These are phyloP conservation scores for Nilaparvata lugens DNA, from an alignment of 1,140 invertebrate genomes.

Conservation along the genomic window DNA sequence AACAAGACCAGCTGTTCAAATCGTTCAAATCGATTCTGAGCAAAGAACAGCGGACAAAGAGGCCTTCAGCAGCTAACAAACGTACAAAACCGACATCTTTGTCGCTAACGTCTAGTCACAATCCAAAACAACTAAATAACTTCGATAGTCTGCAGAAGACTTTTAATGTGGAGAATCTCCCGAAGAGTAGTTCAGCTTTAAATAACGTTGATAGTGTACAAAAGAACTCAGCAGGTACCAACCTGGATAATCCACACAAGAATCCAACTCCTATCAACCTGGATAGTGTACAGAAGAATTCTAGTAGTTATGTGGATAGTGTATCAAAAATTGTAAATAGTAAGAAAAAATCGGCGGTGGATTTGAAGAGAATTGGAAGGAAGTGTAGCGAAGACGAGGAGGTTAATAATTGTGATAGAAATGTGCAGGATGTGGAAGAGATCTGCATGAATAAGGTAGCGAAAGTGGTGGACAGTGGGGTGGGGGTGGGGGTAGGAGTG, in stretches of 20 bases:
- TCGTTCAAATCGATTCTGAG: conserved; percentile 27
- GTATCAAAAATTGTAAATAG: neutral
- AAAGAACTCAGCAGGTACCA: too few relatives aligned
- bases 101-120: conserved; percentile 3
- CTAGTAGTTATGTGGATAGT: neutral
- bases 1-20: conserved; percentile 28
- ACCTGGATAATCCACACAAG: too few relatives aligned
- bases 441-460: too few relatives aligned
- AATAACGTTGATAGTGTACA: too few relatives aligned
- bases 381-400: too few relatives aligned
- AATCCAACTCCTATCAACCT: neutral
- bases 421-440: too few relatives aligned
- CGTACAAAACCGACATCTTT: conserved; percentile 17
- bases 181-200: too few relatives aligned
- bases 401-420: too few relatives aligned
- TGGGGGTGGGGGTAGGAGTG: neutral
- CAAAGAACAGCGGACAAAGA: conserved; percentile 16
- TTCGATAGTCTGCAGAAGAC: neutral
- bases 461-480: too few relatives aligned
- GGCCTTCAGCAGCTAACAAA: conserved; percentile 1
- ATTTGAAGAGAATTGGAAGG: too few relatives aligned
- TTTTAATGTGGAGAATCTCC: neutral
- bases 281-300: neutral
- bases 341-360: too few relatives aligned
- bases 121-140: neutral